Base-by-base conservation (phyloP, 1,140 invertebrate species). In the Dinothrombium tinctorium region DNA sequence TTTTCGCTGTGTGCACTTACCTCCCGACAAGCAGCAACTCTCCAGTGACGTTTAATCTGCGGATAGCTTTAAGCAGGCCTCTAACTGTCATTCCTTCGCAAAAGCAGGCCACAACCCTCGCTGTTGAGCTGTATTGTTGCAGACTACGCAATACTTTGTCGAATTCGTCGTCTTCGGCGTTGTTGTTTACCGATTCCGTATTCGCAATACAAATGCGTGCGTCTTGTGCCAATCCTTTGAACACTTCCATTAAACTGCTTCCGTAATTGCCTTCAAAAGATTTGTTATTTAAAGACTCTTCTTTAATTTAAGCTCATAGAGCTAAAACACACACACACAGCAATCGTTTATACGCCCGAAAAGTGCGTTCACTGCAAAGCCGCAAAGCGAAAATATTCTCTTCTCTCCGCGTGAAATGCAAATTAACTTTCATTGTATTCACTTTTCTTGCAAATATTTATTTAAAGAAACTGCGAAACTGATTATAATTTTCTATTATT, bases 221-320 rank as follows among this genome's bases (percentile, higher is more conserved):
- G 41, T 65, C 54, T 46, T 69, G 69, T 6, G 71, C 72, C 44
- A 71, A 52, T 49, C 71, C 68, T 20, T 69, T 64, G 58, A 82
- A 76, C 22, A 67, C 69, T 50, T 74, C 69, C 51, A 80, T 77
- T n/a, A 76, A 76, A 41, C 72, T 72, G 47, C 73, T 69, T 0
- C 76, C 77, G 56, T 82, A 82, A 57, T 74, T 79, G 46, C 76
- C 76, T 42, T n/a, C n/a, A n/a, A n/a, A n/a, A n/a, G n/a, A n/a
- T n/a, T n/a, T n/a, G n/a, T n/a, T n/a, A n/a, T n/a, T n/a, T n/a
- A n/a, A n/a, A n/a, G n/a, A n/a, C n/a, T n/a, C n/a, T n/a, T n/a
- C n/a, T n/a, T n/a, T n/a, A n/a, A n/a, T n/a, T n/a, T n/a, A n/a
- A n/a, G n/a, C n/a, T n/a, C n/a, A n/a, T n/a, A n/a, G n/a, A n/a